Evolutionary conservation across 2,888 invertebrate genomes (phyloP).

Genomic region (Sepioteuthis lessoniana): DNA sequence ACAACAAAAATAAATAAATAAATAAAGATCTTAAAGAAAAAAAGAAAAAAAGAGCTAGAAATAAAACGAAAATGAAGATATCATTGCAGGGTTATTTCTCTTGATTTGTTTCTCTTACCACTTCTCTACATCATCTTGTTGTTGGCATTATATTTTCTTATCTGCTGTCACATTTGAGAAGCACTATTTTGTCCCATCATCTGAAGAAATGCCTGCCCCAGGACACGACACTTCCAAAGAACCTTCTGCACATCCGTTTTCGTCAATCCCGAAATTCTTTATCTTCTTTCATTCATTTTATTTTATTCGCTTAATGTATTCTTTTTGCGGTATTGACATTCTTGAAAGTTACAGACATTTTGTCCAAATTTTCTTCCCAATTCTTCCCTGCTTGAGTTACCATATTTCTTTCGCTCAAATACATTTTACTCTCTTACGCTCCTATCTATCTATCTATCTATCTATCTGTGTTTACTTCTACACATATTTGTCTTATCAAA

Average conservation of each 20-base stretch:
- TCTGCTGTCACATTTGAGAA: background rate
- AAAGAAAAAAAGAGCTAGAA: no score
- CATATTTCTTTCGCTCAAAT: background rate
- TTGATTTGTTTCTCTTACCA: background rate
- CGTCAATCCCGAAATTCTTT: background rate
- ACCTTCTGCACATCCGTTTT: background rate
- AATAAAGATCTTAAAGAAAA: no score
- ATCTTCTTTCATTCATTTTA: background rate
- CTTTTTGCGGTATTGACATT: background rate
- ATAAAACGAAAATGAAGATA: background rate
- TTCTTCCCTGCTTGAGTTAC: background rate
- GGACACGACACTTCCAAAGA: background rate
- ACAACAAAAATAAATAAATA: no score
- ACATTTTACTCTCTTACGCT: no score
- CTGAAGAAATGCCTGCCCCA: background rate
- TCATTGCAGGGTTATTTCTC: background rate
- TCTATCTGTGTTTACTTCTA: no score
- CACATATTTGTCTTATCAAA: no score
- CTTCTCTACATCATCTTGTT: background rate
- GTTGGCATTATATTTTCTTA: background rate
- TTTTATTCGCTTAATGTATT: no score
- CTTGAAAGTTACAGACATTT: background rate
- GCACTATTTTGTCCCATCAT: constrained; percentile 1
- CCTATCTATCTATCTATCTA: no score
- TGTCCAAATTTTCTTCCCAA: background rate